Evolutionary conservation across 1,140 invertebrate species (phyloP).

Genomic region (Sycophila sp.): DNA sequence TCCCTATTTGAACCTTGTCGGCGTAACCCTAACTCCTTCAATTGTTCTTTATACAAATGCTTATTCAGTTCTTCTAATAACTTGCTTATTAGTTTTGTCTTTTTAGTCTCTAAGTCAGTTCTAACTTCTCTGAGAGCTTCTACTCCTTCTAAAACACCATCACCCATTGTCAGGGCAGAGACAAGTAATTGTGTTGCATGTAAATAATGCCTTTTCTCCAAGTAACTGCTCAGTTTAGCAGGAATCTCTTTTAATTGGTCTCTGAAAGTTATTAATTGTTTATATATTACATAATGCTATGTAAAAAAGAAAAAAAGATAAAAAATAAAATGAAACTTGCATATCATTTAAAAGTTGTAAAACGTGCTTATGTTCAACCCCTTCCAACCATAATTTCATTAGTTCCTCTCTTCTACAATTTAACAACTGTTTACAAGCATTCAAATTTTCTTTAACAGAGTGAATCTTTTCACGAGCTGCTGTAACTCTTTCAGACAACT

Average conservation of each 20-base stretch:
- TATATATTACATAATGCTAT: slow-evolving; percentile 24
- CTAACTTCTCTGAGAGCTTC: slow-evolving; percentile 84
- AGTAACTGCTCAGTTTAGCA: slow-evolving; percentile 75
- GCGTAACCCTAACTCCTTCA: slow-evolving; percentile 69
- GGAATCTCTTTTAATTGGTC: slow-evolving; percentile 84
- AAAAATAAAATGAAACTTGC: slow-evolving; percentile 67
- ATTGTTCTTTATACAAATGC: slow-evolving; percentile 79
- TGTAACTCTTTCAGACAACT: slow-evolving; percentile 80
- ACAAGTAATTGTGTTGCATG: slow-evolving; percentile 87
- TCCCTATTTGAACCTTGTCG: slow-evolving; percentile 72
- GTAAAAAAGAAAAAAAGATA: background rate
- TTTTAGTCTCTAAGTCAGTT: slow-evolving; percentile 76
- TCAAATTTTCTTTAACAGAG: slow-evolving; percentile 88
- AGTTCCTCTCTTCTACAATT: slow-evolving; percentile 93
- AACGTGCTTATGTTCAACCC: slow-evolving; percentile 91
- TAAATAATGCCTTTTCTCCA: slow-evolving; percentile 83
- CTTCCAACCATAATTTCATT: slow-evolving; percentile 91
- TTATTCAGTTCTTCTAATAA: slow-evolving; percentile 78
- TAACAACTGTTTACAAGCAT: slow-evolving; percentile 89
- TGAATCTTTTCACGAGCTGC: slow-evolving; percentile 84
- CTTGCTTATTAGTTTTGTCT: slow-evolving; percentile 77
- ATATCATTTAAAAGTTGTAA: slow-evolving; percentile 89
- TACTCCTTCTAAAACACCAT: slow-evolving; percentile 79
- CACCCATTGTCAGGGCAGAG: slow-evolving; percentile 73
- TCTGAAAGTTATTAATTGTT: slow-evolving; percentile 61